phyloP scores from a whole-genome alignment of 2,113 vertebrate genomes.

The Eonycteris spelaea region DNA sequence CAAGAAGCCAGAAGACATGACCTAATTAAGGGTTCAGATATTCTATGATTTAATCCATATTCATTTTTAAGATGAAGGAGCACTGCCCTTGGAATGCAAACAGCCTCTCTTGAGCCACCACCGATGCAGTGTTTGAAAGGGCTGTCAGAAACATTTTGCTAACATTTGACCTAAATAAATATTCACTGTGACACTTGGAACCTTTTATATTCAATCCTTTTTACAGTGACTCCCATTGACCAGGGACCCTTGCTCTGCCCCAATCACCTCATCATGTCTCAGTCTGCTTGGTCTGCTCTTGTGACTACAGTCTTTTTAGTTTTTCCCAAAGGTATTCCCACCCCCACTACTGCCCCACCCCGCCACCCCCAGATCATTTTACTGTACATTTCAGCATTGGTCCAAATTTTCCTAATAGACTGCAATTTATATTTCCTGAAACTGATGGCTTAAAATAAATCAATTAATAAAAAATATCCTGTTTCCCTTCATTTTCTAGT shows the following conservation, averaged over 20 bases:
- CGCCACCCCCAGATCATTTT: not conserved
- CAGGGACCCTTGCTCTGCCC: not conserved
- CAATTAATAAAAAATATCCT: not conserved
- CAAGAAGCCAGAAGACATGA: not conserved
- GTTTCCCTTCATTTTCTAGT: not conserved
- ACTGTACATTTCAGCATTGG: not conserved
- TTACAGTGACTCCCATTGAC: not conserved
- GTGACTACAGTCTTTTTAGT: not conserved
- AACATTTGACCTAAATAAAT: constrained; percentile 53
- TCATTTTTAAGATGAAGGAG: constrained; percentile 17
- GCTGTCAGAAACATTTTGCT: constrained; percentile 55
- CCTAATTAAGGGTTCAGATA: not conserved
- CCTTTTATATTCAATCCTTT: not conserved
- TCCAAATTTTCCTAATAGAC: not conserved
- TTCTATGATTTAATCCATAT: not conserved
- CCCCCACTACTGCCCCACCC: too few relatives aligned
- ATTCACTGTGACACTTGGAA: not conserved
- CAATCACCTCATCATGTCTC: rapidly evolving
- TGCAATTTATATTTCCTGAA: not conserved
- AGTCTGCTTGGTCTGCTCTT: too few relatives aligned
- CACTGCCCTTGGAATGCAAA: not conserved
- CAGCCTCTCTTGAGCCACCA: not conserved
- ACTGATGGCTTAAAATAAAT: not conserved
- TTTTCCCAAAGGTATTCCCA: not conserved
- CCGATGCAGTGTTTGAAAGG: constrained; percentile 33